Evolutionary conservation across 92 coral and sea anemone species (phyloP).

Genomic region (Galaxea fascicularis): DNA sequence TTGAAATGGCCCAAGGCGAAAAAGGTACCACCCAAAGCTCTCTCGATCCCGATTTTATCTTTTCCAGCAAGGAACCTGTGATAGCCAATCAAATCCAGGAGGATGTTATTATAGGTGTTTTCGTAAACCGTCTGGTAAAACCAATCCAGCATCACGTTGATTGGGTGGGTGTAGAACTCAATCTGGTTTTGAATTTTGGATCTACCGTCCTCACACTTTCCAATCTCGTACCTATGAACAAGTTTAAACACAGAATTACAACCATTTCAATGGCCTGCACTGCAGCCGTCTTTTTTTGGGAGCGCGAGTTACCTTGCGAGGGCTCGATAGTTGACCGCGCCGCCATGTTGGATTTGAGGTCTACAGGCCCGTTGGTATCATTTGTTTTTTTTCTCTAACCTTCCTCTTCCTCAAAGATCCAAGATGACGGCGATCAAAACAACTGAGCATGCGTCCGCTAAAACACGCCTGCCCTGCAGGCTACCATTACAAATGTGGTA

Average conservation of each 20-base stretch:
- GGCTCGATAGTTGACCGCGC: too few species aligned
- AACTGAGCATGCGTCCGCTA: too few species aligned
- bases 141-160: slow-evolving; percentile 64
- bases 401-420: too few species aligned
- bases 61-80: slow-evolving; percentile 72
- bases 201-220: slow-evolving; percentile 2
- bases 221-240: neutral
- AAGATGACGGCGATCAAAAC: too few species aligned
- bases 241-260: neutral
- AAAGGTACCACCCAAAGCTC: slow-evolving; percentile 75
- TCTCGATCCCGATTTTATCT: slow-evolving; percentile 77
- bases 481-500: too few species aligned
- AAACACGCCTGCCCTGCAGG: too few species aligned
- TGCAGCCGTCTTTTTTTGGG: too few species aligned
- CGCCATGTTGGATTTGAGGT: too few species aligned
- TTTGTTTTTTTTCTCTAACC: too few species aligned
- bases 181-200: slow-evolving; percentile 31
- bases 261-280: neutral
- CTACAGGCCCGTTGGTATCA: too few species aligned
- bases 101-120: neutral
- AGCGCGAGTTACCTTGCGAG: too few species aligned
- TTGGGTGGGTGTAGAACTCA: slow-evolving; percentile 63
- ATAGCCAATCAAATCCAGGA: slow-evolving; percentile 66
- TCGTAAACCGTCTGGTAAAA: slow-evolving; percentile 19
- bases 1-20: slow-evolving; percentile 67